A percentile compares a stretch with the other conserved stretches of the same genome.
Conservation (phyloP, 2,113 vertebrate genomes). For the Rana temporaria region DNA sequence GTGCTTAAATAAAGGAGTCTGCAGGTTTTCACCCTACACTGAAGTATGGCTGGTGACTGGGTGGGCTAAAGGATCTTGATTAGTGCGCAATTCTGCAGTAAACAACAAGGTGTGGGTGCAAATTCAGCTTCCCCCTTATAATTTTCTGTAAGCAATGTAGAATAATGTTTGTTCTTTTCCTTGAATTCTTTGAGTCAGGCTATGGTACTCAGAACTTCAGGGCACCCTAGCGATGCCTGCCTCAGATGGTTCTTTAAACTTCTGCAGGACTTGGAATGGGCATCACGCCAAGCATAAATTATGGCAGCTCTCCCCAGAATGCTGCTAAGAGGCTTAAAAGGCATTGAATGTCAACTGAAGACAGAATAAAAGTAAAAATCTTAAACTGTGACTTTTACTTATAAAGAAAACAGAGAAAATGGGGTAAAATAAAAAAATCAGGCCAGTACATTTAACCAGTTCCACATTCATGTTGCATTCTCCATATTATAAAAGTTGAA, state of each 20-base stretch:
- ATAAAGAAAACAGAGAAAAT: not conserved
- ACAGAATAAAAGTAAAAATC: not conserved
- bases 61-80: too few relatives aligned
- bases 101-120: not conserved
- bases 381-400: not conserved
- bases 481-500: too few relatives aligned
- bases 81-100: too few relatives aligned
- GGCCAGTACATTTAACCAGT: too few relatives aligned
- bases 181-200: not conserved
- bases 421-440: too few relatives aligned
- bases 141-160: too few relatives aligned
- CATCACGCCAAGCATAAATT: conserved; percentile 11
- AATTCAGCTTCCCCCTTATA: not conserved
- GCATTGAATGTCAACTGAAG: conserved; percentile 6
- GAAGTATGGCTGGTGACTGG: too few relatives aligned
- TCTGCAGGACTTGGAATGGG: not conserved
- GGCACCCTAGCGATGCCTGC: conserved; percentile 28
- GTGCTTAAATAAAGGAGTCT: too few relatives aligned
- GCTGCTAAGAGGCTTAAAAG: conserved; percentile 14
- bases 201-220: not conserved
- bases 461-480: too few relatives aligned
- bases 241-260: conserved; percentile 17
- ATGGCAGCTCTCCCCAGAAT: not conserved
- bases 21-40: too few relatives aligned
- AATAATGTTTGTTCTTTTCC: too few relatives aligned